A percentile compares a stretch with the other conserved stretches of the same genome.
These are phyloP conservation scores for Mastomys natalensis DNA, from an alignment of 2,113 vertebrate genomes.

Conservation along the genomic window DNA sequence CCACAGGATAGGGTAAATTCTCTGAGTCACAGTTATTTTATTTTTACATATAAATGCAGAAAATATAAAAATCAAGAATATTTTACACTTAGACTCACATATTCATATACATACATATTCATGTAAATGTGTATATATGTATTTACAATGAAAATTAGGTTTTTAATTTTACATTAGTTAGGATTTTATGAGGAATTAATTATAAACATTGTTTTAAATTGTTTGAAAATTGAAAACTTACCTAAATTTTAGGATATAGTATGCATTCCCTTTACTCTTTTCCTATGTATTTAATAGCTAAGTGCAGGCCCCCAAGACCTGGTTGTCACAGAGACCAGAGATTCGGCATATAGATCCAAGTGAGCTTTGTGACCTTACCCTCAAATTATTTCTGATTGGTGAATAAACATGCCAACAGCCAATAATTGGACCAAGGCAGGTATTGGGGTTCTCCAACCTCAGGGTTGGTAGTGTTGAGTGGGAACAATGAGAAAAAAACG, in stretches of 20 bases:
- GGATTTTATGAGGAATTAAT: not conserved
- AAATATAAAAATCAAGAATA: not conserved
- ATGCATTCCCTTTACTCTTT: not conserved
- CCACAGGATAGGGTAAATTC: constrained; percentile 71
- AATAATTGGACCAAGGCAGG: no score
- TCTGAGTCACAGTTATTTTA: not conserved
- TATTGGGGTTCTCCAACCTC: no score
- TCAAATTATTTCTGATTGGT: no score
- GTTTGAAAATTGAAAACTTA: not conserved
- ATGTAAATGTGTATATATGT: not conserved
- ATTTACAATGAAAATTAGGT: constrained; percentile 6
- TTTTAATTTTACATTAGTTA: not conserved
- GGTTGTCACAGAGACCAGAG: no score
- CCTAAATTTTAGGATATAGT: not conserved
- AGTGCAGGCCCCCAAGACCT: no score
- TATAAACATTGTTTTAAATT: not conserved
- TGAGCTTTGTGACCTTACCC: no score
- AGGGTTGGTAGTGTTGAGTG: no score
- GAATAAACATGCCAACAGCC: no score
- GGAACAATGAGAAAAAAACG: no score
- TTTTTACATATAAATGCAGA: not conserved
- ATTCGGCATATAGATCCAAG: no score
- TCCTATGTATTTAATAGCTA: no score
- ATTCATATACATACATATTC: not conserved
- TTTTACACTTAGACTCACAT: not conserved